phyloP scores from a whole-genome alignment of 2,888 invertebrate species.

The Lysandra coridon region DNA sequence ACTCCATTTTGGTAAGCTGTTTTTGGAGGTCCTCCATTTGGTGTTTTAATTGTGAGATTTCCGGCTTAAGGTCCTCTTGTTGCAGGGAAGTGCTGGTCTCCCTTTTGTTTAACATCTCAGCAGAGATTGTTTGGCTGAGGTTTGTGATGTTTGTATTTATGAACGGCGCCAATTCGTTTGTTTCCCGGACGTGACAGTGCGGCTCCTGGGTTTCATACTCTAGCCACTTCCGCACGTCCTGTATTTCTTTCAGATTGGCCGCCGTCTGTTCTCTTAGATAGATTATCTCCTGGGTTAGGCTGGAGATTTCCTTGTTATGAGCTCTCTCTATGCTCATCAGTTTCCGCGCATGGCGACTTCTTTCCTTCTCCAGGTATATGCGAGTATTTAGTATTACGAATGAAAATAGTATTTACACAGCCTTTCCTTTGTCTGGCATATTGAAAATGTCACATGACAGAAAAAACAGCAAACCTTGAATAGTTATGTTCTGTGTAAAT shows the following conservation, averaged over 20 bases:
- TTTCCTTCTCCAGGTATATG: conserved; percentile 32
- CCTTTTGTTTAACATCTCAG: not conserved
- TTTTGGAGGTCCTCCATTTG: too few species aligned
- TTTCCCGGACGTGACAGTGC: not conserved
- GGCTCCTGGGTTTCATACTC: not conserved
- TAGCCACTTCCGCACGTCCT: not conserved
- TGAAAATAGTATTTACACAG: too few species aligned
- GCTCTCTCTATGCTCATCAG: conserved; percentile 17
- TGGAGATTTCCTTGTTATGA: not conserved
- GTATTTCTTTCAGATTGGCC: not conserved
- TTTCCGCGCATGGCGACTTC: conserved; percentile 28
- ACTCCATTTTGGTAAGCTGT: not conserved
- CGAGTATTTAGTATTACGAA: not conserved
- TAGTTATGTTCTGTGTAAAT: too few species aligned
- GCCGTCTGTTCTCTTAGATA: not conserved
- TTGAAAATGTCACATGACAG: too few species aligned
- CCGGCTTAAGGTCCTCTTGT: not conserved
- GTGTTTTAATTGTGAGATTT: too few species aligned
- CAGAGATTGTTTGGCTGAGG: not conserved
- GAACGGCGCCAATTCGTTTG: not conserved
- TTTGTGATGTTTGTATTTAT: not conserved
- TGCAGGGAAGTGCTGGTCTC: not conserved
- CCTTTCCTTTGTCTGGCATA: too few species aligned
- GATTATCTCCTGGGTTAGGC: not conserved
- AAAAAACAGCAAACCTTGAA: too few species aligned